Evolutionary conservation across 2,797 vertebrate species (phyloP).

Genomic region (Scolopax bukidnonensis): DNA sequence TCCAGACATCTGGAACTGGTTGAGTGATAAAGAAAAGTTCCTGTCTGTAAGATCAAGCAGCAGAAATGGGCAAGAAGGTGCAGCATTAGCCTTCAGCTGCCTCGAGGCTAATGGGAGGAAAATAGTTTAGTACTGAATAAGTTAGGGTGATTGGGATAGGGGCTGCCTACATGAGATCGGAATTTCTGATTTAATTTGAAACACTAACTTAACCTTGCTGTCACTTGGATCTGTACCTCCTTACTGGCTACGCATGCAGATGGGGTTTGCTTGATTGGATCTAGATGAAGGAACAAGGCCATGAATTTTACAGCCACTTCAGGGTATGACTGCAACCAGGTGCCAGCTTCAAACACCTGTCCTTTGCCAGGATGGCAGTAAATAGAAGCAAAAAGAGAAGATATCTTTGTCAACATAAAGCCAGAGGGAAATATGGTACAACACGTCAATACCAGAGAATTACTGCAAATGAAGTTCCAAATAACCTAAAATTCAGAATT

Average conservation of each 20-base stretch:
- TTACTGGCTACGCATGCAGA: neutral
- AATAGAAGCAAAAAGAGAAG: neutral
- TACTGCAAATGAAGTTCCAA: neutral
- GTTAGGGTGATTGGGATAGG: neutral
- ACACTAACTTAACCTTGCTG: neutral
- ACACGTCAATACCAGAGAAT: neutral
- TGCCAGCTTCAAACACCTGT: neutral
- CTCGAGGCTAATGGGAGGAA: neutral
- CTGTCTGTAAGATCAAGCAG: neutral
- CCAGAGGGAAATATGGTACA: neutral
- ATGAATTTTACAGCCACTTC: slow-evolving; percentile 1
- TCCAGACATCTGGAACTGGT: slow-evolving; percentile 19
- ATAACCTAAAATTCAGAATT: neutral
- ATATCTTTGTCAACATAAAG: neutral
- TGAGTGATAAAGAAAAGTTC: slow-evolving; percentile 6
- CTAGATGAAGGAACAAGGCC: neutral
- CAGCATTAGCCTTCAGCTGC: neutral
- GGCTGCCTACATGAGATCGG: neutral
- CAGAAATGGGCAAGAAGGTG: neutral
- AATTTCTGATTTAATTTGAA: slow-evolving; percentile 25
- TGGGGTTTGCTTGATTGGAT: neutral
- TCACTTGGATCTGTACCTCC: neutral
- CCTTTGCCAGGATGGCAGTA: neutral
- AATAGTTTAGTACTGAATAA: neutral
- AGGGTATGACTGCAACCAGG: neutral